Percentiles rank a stretch among this genome's conserved stretches.
These are phyloP conservation scores for Syrrhaptes paradoxus DNA, from an alignment of 2,113 vertebrate genomes.

Conservation along the genomic window DNA sequence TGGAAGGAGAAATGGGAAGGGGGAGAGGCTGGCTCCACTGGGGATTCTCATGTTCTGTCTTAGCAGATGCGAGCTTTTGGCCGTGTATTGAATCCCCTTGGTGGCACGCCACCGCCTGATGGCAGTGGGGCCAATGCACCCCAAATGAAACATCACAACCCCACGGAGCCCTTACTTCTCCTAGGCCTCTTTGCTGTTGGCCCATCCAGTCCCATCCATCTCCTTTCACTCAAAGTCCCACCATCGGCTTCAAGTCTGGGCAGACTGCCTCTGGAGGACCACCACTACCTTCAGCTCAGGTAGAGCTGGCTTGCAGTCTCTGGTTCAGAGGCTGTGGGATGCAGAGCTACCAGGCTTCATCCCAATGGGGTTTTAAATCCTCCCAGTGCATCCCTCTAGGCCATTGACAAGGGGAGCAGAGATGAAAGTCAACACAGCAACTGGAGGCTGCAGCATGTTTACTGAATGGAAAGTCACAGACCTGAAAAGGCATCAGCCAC, in stretches of 20 bases:
- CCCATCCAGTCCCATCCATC: background rate
- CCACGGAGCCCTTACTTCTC: background rate
- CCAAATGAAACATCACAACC: background rate
- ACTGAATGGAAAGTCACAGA: background rate
- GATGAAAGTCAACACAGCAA: background rate
- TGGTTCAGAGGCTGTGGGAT: background rate
- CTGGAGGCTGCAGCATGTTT: accelerated
- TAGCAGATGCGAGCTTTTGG: background rate
- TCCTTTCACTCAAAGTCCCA: background rate
- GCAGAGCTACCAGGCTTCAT: background rate
- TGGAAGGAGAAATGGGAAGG: slow-evolving; percentile 24
- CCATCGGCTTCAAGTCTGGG: accelerated
- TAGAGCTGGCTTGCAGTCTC: background rate
- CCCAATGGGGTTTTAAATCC: background rate
- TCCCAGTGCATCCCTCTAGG: background rate
- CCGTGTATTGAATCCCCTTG: background rate
- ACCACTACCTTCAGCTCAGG: background rate
- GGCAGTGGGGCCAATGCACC: background rate
- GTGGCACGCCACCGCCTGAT: background rate
- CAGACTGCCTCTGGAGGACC: background rate
- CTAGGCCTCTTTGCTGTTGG: background rate
- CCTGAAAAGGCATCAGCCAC: background rate
- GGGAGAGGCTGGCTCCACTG: background rate
- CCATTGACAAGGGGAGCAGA: accelerated
- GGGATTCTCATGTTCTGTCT: slow-evolving; percentile 15